phyloP scores from a whole-genome alignment of 2,797 vertebrate genomes.

The Pseudotriccus pelzelni region DNA sequence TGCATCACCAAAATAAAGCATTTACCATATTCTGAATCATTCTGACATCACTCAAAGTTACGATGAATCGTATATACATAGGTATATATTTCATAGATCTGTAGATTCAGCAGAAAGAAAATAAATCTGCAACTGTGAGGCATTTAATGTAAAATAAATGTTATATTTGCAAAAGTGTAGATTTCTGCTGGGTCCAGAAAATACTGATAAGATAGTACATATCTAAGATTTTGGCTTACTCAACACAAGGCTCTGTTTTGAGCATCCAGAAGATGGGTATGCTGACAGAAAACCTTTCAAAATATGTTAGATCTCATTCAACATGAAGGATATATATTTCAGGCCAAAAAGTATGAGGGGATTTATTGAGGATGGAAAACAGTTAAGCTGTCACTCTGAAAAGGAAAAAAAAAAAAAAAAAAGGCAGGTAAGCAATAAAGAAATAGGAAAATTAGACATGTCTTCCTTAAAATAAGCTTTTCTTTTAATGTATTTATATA shows the following conservation, averaged over 20 bases:
- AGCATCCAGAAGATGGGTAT: neutral
- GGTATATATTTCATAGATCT: neutral
- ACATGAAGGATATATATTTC: neutral
- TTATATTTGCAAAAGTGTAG: neutral
- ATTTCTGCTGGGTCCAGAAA: neutral
- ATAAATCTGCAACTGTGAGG: neutral
- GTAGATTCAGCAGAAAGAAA: neutral
- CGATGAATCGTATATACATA: neutral
- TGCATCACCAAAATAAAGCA: neutral
- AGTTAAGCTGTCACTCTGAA: neutral
- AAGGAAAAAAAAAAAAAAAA: neutral
- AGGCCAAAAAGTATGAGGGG: neutral
- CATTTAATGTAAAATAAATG: neutral
- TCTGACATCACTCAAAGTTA: neutral
- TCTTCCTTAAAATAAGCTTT: neutral
- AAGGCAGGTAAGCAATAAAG: neutral
- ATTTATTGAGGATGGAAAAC: neutral
- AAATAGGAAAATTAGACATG: neutral
- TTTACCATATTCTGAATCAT: neutral
- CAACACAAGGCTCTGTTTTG: neutral
- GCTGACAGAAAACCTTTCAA: neutral
- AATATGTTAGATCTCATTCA: neutral
- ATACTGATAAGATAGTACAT: neutral
- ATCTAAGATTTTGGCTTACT: neutral
- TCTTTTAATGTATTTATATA: neutral